phyloP scores from a whole-genome alignment of 2,797 vertebrate species.

The Ctenosaura bakeri region DNA sequence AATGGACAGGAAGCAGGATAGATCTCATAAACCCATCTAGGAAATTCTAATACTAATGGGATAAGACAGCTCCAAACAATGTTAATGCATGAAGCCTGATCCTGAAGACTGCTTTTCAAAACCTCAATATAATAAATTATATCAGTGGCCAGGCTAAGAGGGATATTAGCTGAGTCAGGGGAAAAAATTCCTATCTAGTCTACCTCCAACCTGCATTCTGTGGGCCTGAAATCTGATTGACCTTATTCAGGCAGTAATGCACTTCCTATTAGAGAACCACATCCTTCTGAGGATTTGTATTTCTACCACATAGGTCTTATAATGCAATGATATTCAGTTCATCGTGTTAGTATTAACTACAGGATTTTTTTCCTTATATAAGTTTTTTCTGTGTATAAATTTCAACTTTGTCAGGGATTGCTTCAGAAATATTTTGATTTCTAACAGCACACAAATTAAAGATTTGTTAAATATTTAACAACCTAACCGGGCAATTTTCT shows the following conservation, averaged over 20 bases:
- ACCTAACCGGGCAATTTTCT: not conserved
- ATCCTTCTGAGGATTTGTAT: constrained; percentile 35
- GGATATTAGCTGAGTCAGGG: constrained; percentile 55
- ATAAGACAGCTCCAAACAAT: constrained; percentile 15
- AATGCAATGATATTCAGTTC: constrained; percentile 17
- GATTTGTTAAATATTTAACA: constrained; percentile 22
- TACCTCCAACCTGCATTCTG: constrained; percentile 58
- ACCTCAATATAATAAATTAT: constrained; percentile 57
- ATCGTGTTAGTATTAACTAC: constrained; percentile 17
- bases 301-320: constrained; percentile 42
- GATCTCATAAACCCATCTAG: constrained; percentile 12
- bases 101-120: constrained; percentile 54
- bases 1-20: not conserved
- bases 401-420: not conserved
- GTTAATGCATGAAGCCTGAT: constrained; percentile 20
- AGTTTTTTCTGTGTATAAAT: not conserved
- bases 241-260: constrained; percentile 69
- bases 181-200: constrained; percentile 47
- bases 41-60: constrained; percentile 19
- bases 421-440: not conserved
- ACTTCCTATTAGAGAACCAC: constrained; percentile 57
- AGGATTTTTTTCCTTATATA: not conserved
- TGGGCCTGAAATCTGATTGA: constrained; percentile 69
- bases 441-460: not conserved
- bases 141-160: constrained; percentile 57